Evolutionary conservation across 2,888 invertebrate species (phyloP).

Genomic region (Graphium colonna): DNA sequence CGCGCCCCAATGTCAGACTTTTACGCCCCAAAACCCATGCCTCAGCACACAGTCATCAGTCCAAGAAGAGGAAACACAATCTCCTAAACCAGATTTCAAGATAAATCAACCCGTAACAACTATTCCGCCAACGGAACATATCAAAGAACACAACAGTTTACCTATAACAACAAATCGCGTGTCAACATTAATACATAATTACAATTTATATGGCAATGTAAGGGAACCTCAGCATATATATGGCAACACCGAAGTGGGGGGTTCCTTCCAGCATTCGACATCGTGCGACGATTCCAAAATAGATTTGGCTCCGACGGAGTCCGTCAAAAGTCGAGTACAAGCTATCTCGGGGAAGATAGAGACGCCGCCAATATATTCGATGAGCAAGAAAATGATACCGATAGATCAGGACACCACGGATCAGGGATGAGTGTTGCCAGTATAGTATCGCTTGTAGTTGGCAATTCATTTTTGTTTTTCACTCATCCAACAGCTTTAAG

Average conservation of each 20-base stretch:
- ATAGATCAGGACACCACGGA: constrained; percentile 56
- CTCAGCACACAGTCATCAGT: constrained; percentile 51
- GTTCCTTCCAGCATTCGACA: constrained; percentile 48
- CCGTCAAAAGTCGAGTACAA: constrained; percentile 68
- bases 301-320: constrained; percentile 61
- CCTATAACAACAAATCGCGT: constrained; percentile 64
- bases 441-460: constrained; percentile 10
- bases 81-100: constrained; percentile 67
- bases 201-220: constrained; percentile 69
- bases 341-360: constrained; percentile 65
- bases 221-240: constrained; percentile 68
- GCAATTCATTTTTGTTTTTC: background rate
- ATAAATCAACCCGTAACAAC: constrained; percentile 74
- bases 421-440: constrained; percentile 51
- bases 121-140: constrained; percentile 37
- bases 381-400: constrained; percentile 66
- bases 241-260: constrained; percentile 59
- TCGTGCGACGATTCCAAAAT: constrained; percentile 60
- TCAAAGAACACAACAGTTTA: constrained; percentile 67
- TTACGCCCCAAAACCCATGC: constrained; percentile 34
- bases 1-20: constrained; percentile 39
- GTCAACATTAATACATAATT: constrained; percentile 70
- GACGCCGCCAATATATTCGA: constrained; percentile 65
- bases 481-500: constrained; percentile 49
- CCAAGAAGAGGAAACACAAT: constrained; percentile 54